These are phyloP conservation scores for Medauroidea extradentata DNA, from an alignment of 1,140 invertebrate genomes.

Conservation along the genomic window DNA sequence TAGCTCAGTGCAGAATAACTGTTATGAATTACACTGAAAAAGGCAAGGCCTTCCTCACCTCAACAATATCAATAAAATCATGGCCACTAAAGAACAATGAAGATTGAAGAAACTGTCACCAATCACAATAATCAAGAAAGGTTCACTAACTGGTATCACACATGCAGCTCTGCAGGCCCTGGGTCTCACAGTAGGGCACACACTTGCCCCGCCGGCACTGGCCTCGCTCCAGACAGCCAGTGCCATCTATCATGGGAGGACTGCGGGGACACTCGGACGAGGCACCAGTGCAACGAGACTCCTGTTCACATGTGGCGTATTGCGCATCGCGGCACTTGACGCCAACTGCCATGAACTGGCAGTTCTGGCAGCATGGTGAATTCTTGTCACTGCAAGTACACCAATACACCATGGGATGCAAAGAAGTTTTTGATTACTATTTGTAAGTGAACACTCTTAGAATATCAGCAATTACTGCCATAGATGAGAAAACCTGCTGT, in stretches of 20 bases:
- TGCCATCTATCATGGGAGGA: slow-evolving; percentile 81
- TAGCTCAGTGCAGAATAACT: no score
- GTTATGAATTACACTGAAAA: no score
- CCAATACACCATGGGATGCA: no score
- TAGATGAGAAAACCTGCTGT: no score
- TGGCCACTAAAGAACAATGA: no score
- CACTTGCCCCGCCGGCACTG: slow-evolving; percentile 82
- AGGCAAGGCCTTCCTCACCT: no score
- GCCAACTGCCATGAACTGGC: slow-evolving; percentile 73
- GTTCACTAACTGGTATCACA: slow-evolving; percentile 83
- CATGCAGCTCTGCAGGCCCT: slow-evolving; percentile 89
- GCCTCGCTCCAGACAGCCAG: slow-evolving; percentile 82
- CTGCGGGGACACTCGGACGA: slow-evolving; percentile 71
- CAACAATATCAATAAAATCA: no score
- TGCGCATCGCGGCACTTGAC: slow-evolving; percentile 84
- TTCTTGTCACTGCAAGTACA: slow-evolving; percentile 78
- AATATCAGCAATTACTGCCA: no score
- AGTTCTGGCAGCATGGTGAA: slow-evolving; percentile 88
- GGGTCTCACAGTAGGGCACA: slow-evolving; percentile 88
- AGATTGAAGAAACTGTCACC: no score
- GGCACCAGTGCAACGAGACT: slow-evolving; percentile 71
- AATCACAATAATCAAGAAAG: no score
- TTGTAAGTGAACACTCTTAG: no score
- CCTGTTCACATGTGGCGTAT: slow-evolving; percentile 84
- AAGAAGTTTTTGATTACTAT: no score